Conservation (phyloP, 2,797 vertebrate genomes). For the Alauda arvensis region DNA sequence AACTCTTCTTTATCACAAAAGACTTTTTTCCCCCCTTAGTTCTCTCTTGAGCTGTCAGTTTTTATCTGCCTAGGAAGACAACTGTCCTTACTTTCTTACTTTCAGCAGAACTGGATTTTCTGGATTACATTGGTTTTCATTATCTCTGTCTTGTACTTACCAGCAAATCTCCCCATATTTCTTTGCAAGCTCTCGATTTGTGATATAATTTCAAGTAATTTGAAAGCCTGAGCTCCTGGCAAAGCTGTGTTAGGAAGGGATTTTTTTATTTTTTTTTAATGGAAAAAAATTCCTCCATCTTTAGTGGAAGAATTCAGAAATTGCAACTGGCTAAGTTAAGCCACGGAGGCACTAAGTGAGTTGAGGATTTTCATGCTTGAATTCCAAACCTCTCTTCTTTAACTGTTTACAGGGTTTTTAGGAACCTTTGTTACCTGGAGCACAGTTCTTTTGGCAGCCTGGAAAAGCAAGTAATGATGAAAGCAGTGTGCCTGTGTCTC, state of each 20-base stretch:
- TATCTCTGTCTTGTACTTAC: slow-evolving; percentile 9
- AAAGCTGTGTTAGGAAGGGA: neutral
- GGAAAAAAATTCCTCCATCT: too few species aligned
- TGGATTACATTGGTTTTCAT: slow-evolving; percentile 1
- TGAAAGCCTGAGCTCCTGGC: neutral
- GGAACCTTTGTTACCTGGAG: neutral
- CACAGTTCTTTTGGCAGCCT: neutral
- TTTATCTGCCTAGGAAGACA: slow-evolving; percentile 20
- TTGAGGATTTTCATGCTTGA: neutral
- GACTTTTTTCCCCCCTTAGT: rapidly evolving
- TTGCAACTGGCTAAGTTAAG: neutral
- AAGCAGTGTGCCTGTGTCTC: neutral
- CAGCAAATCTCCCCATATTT: neutral
- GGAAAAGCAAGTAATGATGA: neutral
- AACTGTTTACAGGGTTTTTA: neutral
- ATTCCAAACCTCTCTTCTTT: neutral
- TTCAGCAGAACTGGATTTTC: slow-evolving; percentile 23
- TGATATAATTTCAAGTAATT: neutral
- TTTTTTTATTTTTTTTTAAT: neutral
- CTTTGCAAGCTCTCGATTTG: neutral
- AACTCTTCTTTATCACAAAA: neutral
- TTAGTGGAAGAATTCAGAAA: neutral
- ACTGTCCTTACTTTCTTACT: neutral
- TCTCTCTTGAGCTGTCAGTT: neutral
- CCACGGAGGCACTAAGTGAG: too few species aligned